phyloP scores from a whole-genome alignment of 2,888 invertebrate species.

The Argynnis bischoffii region DNA sequence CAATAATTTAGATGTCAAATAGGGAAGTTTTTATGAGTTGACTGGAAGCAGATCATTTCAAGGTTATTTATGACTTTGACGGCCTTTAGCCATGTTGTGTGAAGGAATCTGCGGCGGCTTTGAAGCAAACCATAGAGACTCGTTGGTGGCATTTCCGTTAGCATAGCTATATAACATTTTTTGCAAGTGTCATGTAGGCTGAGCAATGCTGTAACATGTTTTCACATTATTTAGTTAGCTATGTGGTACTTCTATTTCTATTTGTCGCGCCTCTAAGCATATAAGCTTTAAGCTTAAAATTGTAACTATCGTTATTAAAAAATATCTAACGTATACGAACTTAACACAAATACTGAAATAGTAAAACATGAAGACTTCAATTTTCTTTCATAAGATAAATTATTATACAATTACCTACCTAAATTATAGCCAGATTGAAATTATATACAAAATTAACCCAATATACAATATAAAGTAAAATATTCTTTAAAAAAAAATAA shows the following conservation, averaged over 20 bases:
- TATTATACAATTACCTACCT: too few species aligned
- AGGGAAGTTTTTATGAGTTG: slow-evolving; percentile 64
- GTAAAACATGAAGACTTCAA: too few species aligned
- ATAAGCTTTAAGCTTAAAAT: too few species aligned
- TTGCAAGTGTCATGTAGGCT: slow-evolving; percentile 43
- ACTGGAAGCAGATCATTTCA: slow-evolving; percentile 71
- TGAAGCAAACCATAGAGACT: slow-evolving; percentile 58
- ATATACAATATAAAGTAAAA: too few species aligned
- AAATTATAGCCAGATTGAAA: too few species aligned
- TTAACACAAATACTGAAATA: too few species aligned
- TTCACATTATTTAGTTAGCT: slow-evolving; percentile 27
- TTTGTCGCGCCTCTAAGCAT: neutral
- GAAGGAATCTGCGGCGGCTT: slow-evolving; percentile 72
- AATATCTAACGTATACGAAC: too few species aligned
- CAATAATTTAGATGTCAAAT: slow-evolving; percentile 83
- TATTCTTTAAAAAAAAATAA: too few species aligned
- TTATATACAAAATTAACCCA: too few species aligned
- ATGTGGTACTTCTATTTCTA: neutral
- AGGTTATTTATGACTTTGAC: slow-evolving; percentile 78
- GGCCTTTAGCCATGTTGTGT: slow-evolving; percentile 68
- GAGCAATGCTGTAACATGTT: slow-evolving; percentile 32
- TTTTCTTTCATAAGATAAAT: too few species aligned
- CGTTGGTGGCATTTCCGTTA: slow-evolving; percentile 79
- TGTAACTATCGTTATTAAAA: too few species aligned
- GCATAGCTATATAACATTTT: slow-evolving; percentile 52